phyloP scores from a whole-genome alignment of 30 jellyfish, hydroid and myxozoan species.

The Turritopsis rubra region DNA sequence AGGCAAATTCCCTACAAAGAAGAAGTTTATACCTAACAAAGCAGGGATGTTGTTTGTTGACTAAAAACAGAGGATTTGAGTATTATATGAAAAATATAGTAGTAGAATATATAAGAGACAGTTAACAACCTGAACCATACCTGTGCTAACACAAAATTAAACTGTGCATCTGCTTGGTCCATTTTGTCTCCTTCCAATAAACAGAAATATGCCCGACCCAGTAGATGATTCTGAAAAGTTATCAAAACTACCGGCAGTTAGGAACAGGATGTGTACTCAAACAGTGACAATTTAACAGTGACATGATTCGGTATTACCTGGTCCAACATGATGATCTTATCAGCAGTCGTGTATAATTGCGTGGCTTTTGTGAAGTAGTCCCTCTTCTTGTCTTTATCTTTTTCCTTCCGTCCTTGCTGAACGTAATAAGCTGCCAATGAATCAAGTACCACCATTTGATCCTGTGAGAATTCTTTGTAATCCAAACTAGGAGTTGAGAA shows the following conservation, averaged over 20 bases:
- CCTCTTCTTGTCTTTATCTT: conserved; percentile 72
- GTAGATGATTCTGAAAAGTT: conserved; percentile 69
- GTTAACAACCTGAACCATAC: conserved; percentile 29
- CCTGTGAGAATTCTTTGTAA: conserved; percentile 77
- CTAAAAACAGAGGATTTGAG: conserved; percentile 30
- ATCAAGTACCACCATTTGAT: conserved; percentile 95
- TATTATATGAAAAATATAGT: background rate
- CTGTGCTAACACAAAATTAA: conserved; percentile 94
- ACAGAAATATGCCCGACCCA: conserved; percentile 98
- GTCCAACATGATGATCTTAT: conserved; percentile 95
- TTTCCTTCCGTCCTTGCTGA: conserved; percentile 91
- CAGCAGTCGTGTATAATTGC: conserved; percentile 96
- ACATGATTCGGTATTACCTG: too few relatives aligned
- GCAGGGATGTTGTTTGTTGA: conserved; percentile 96
- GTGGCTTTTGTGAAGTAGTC: conserved; percentile 96
- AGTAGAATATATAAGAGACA: background rate
- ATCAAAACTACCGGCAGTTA: background rate
- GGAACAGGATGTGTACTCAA: too few relatives aligned
- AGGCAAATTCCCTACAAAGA: background rate
- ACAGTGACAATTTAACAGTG: too few relatives aligned
- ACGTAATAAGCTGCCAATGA: conserved; percentile 98
- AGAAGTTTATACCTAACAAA: conserved; percentile 50
- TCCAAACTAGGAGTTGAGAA: conserved; percentile 86
- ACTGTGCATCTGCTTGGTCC: conserved; percentile 99
- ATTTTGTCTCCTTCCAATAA: conserved; percentile 93